Conservation (phyloP, 2,888 invertebrate species). For the Cephus rjabovi region DNA sequence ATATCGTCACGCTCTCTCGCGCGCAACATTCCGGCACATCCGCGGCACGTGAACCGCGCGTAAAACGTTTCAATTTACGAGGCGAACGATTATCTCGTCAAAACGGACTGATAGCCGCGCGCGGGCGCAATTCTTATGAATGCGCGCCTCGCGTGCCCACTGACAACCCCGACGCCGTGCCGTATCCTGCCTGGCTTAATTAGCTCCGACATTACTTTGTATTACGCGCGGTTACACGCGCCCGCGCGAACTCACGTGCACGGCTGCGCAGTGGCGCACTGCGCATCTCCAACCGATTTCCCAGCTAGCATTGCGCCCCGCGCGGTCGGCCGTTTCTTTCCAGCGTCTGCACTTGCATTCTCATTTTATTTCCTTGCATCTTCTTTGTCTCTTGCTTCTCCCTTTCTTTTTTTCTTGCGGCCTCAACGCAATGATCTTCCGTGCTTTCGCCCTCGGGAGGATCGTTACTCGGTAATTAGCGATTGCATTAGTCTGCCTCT, state of each 20-base stretch:
- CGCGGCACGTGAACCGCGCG: constrained; percentile 23
- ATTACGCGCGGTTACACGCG: constrained; percentile 34
- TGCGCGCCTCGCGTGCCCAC: constrained; percentile 10
- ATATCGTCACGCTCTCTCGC: constrained; percentile 27
- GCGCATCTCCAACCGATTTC: neutral
- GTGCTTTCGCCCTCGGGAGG: constrained; percentile 26
- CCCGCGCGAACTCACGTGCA: constrained; percentile 28
- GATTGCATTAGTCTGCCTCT: constrained; percentile 32
- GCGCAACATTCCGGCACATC: constrained; percentile 24
- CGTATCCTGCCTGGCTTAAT: constrained; percentile 30
- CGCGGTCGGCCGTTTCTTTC: neutral
- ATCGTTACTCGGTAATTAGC: constrained; percentile 46
- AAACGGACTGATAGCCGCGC: constrained; percentile 34
- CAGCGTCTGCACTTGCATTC: neutral
- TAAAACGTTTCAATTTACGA: constrained; percentile 40
- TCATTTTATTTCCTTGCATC: neutral
- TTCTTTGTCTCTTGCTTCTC: neutral
- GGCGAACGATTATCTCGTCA: constrained; percentile 39
- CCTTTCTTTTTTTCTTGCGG: neutral
- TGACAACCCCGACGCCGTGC: neutral
- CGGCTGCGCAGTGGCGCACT: constrained; percentile 8
- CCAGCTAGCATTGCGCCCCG: neutral
- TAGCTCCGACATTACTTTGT: constrained; percentile 41
- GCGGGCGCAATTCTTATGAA: constrained; percentile 18
- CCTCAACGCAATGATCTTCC: constrained; percentile 17